A percentile compares a stretch with the other conserved stretches of the same genome.
phyloP scores from a whole-genome alignment of 2,888 invertebrate genomes.

The Chironomus riparius region DNA sequence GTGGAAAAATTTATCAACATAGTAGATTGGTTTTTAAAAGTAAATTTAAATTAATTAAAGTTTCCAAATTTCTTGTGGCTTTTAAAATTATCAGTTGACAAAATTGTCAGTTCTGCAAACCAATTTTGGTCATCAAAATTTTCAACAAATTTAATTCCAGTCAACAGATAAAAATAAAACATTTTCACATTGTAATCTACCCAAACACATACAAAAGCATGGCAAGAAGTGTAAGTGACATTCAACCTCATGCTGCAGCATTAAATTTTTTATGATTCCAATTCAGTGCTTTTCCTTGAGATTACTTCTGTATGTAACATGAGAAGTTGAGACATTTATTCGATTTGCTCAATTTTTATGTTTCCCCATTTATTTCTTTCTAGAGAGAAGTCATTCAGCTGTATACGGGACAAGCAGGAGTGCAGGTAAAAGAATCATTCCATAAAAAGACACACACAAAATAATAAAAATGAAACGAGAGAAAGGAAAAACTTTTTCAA shows the following conservation, averaged over 20 bases:
- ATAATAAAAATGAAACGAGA: neutral
- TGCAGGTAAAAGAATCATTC: neutral
- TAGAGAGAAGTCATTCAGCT: slow-evolving; percentile 22
- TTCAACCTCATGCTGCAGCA: neutral
- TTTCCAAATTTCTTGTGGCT: neutral
- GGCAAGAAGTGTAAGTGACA: slow-evolving; percentile 13
- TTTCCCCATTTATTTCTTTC: neutral
- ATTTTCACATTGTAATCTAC: neutral
- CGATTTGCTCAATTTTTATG: neutral
- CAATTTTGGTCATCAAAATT: neutral
- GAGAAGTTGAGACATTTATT: neutral
- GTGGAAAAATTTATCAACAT: no score
- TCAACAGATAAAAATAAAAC: neutral
- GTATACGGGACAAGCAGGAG: slow-evolving; percentile 24
- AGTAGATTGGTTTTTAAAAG: no score
- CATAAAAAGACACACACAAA: neutral
- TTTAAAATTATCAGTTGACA: neutral
- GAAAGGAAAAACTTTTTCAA: no score
- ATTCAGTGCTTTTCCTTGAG: neutral
- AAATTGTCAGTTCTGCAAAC: neutral
- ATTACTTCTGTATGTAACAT: neutral
- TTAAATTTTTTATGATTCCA: neutral
- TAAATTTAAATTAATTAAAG: no score
- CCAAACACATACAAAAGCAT: neutral
- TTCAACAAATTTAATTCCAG: neutral